Conservation (phyloP, 2,888 invertebrate species). For the Thecocarcelia acutangulata region DNA sequence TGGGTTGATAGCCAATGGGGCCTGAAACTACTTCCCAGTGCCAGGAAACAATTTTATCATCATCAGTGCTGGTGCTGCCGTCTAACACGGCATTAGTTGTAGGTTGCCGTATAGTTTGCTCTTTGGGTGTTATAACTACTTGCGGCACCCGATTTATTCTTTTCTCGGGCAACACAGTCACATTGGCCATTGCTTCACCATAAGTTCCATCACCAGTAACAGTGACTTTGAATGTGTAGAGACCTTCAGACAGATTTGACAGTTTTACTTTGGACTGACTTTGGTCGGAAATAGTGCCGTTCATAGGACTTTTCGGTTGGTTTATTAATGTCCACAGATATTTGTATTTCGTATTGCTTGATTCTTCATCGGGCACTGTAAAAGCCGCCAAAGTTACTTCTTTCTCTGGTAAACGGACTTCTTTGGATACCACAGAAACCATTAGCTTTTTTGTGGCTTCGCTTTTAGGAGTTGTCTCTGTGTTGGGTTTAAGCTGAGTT, state of each 20-base stretch:
- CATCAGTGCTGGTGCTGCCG: conserved; percentile 90
- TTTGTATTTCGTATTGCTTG: conserved; percentile 88
- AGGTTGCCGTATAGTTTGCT: conserved; percentile 93
- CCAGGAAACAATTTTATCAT: conserved; percentile 92
- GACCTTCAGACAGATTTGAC: conserved; percentile 91
- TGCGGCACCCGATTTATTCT: conserved; percentile 91
- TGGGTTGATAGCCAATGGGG: conserved; percentile 92
- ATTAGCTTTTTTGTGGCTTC: conserved; percentile 85
- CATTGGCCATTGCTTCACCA: conserved; percentile 93
- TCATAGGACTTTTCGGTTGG: conserved; percentile 90
- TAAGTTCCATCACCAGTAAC: conserved; percentile 89
- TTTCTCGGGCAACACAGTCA: conserved; percentile 92
- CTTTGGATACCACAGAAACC: conserved; percentile 89
- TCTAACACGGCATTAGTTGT: conserved; percentile 95
- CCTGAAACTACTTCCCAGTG: conserved; percentile 96
- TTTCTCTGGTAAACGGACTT: conserved; percentile 91
- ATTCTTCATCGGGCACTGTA: conserved; percentile 88
- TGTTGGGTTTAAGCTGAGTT: conserved; percentile 44
- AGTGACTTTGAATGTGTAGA: conserved; percentile 92
- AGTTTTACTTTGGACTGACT: conserved; percentile 92
- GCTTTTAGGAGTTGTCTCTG: conserved; percentile 73
- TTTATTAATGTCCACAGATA: conserved; percentile 94
- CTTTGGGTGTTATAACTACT: conserved; percentile 92
- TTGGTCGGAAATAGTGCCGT: conserved; percentile 90
- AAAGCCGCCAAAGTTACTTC: conserved; percentile 92